Evolutionary conservation across 2,113 vertebrate genomes (phyloP), one percentile per base, ranked within the genome.

Genomic region (Boleophthalmus pectinirostris): DNA sequence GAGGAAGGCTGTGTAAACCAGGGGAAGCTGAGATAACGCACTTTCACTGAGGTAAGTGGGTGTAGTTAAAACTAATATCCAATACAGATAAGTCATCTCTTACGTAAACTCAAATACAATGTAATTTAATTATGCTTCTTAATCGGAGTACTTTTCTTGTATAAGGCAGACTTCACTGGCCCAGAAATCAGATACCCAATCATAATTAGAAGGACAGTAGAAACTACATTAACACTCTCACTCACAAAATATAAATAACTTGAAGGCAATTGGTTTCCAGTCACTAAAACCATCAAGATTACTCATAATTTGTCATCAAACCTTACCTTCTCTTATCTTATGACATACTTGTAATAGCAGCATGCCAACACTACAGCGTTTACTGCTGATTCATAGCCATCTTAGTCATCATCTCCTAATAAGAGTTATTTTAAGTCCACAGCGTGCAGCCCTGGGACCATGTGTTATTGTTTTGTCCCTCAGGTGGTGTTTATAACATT

Each of bases 1-100:
- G 21, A 66, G 66, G 80, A 69, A 84, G 84, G 81, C 20, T 24
- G 66, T 71, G 74, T 82, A 21, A 70, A 71, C 70, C 58, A 58
- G 25, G 80, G 81, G 84, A 90, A 84, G 78, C 85, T 84, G 33
- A 80, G 72, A 82, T 72, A 79, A 85, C 2, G 49, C 23, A 87
- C 66, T 82, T 86, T 75, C 43, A 57, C 46, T 45, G 3, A n/a
- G 2, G 46, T 70, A 51, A 73, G 14, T 20, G 45, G 16, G n/a
- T 67, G 73, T 21, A 21, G 38, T n/a, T 49, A 38, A 78, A 73
- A 33, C 21, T 3, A 0, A 21, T 56, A 33, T 1, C 66, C 18
- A 73, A 60, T 18, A 3, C 65, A 71, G 53, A 61, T 60, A 60
- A 69, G 1, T 46, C 5, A 0, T 5, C 11, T 68, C 46, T 43